Evolutionary conservation across 2,888 invertebrate species (phyloP), one percentile per base, ranked within the genome.

Genomic region (Tromatobia lineatoria): DNA sequence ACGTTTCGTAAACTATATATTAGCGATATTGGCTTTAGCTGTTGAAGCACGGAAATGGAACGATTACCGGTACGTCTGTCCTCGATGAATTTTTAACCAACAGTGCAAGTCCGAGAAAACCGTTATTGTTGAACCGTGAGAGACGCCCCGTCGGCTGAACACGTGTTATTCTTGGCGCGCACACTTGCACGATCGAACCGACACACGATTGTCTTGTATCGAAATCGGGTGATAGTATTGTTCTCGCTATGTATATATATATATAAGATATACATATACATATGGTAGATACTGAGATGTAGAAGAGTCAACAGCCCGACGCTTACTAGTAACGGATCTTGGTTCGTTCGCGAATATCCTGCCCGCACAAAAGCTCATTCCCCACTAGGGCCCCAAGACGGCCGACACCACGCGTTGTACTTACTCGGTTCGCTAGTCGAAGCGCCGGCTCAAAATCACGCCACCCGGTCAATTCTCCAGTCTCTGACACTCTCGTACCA

Each of bases 401-500:
- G 34, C 15, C 54, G 75, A 47, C 18, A 76, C 73, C 83, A 73
- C 67, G 80, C 76, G 83, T 67, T 83, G 20, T 71, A 66, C 50
- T 57, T 54, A 42, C 66, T 76, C 47, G 38, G 52, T 54, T 64
- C 52, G 64, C 52, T 23, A 34, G 42, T 45, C 57, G 29, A 71
- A 69, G 78, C 74, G 83, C 59, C 80, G 80, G 80, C 78, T 69
- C 73, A 57, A 54, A 79, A 85, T 87, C 87, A 87, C 86, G 87
- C 87, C 87, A 87, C 83, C 83, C 76, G 74, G 82, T 69, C 74
- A 54, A 83, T 54, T 64, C 75, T 66, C 70, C 34, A 69, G 45
- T 71, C 69, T 80, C 73, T 50, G 75, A 67, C 81, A 64, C 74
- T 69, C 66, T 42, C 29, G 45, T 45, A 57, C 69, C 66, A 82